Percentiles rank a stretch among this genome's conserved stretches.
phyloP scores from a whole-genome alignment of 2,888 invertebrate genomes.

The Eupithecia tripunctaria region DNA sequence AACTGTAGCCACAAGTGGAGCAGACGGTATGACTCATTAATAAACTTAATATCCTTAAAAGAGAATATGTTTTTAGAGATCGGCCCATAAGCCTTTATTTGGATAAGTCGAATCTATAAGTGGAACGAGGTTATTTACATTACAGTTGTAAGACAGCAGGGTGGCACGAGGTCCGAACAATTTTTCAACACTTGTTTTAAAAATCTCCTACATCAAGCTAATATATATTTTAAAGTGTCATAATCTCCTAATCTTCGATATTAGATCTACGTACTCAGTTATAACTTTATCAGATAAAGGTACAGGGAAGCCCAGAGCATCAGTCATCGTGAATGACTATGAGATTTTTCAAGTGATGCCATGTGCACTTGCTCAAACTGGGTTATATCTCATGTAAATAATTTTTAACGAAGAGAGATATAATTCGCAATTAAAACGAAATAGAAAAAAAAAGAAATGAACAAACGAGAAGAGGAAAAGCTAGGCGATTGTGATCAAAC shows the following conservation, averaged over 20 bases:
- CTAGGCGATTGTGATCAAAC: neutral
- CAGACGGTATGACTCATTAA: slow-evolving; percentile 66
- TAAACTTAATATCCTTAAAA: slow-evolving; percentile 1
- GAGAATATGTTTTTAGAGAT: neutral
- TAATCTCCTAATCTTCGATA: neutral
- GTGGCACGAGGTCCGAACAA: neutral
- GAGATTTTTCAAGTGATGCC: neutral
- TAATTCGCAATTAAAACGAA: neutral
- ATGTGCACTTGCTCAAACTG: neutral
- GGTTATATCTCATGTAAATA: neutral
- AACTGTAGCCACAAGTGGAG: slow-evolving; percentile 52
- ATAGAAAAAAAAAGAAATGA: neutral
- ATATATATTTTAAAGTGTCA: neutral
- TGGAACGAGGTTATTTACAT: neutral
- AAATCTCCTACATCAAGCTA: neutral
- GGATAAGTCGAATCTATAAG: neutral
- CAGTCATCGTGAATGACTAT: neutral
- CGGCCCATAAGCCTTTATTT: neutral
- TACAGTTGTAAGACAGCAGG: neutral
- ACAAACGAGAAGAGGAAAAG: neutral
- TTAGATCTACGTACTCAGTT: neutral
- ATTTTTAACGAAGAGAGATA: neutral
- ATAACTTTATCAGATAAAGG: neutral
- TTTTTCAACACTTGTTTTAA: neutral
- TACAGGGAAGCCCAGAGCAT: neutral